Base-by-base conservation (phyloP, 2,113 vertebrate genomes). In the Plectropomus leopardus region DNA sequence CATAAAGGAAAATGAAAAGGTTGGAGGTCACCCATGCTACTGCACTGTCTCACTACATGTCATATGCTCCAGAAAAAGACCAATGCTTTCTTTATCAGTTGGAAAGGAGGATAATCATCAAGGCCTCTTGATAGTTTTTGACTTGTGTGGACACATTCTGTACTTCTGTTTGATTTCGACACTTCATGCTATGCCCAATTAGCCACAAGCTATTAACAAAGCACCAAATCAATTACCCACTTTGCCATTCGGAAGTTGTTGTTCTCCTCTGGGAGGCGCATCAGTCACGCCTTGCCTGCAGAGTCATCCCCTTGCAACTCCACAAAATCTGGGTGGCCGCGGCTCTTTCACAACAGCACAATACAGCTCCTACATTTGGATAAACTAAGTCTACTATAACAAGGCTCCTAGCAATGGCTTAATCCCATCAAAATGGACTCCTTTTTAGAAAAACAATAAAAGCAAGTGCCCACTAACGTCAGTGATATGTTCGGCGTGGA, bases 371-470 rank as follows among this genome's bases (percentile, higher is more conserved):
- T 88, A 88, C 88, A 86, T 94, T 92, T 88, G 92, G 92, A 84
- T 89, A 91, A 89, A 92, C 89, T 93, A 93, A 94, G 90, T 92
- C 92, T 93, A 60, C 92, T 93, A 88, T 79, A 92, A 94, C 91
- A 92, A 92, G 89, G 76, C 92, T 88, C 84, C 90, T 72, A 85
- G 92, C 91, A 90, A 88, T 83, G 81, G 86, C 81, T 40, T 94
- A 95, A 95, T 95, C 94, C 93, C 89, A 93, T 94, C 91, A 94
- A 95, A 95, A 94, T 94, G 82, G 90, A 94, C 92, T 93, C 86
- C 91, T 92, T 88, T n/a, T 91, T 83, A 90, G 86, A 88, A 89
- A 90, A 93, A 93, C 91, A 94, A 94, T 88, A 83, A 88, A 83
- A 88, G 82, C 76, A 84, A 91, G 86, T 68, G 88, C 77, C 77